Evolutionary conservation across 2,113 vertebrate species (phyloP).

Genomic region (Microcebus tavaratra): DNA sequence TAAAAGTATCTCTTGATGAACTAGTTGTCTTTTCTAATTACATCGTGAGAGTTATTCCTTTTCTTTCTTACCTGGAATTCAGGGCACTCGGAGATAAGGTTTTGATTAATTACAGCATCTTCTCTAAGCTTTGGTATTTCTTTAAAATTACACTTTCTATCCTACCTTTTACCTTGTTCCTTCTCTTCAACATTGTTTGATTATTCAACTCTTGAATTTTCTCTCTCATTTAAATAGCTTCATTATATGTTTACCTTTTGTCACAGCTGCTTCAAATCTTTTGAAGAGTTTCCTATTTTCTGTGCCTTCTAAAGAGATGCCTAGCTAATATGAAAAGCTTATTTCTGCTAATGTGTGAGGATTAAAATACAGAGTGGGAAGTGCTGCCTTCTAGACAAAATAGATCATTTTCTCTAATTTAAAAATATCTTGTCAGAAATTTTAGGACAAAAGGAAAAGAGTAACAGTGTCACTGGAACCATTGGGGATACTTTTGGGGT

Average conservation of each 20-base stretch:
- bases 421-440: neutral
- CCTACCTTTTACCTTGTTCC: neutral
- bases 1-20: neutral
- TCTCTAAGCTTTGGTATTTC: constrained; percentile 15
- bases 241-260: constrained; percentile 7
- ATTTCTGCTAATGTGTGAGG: neutral
- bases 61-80: constrained; percentile 32
- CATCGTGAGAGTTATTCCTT: neutral
- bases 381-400: neutral
- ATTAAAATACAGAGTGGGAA: neutral
- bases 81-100: neutral
- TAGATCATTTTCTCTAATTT: neutral
- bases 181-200: constrained; percentile 2
- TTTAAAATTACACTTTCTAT: constrained; percentile 8
- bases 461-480: neutral
- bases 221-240: constrained; percentile 19
- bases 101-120: neutral
- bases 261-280: neutral
- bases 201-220: neutral
- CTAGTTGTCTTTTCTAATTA: constrained; percentile 16
- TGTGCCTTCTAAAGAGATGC: constrained; percentile 3
- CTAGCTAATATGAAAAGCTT: neutral
- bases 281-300: neutral
- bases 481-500: neutral
- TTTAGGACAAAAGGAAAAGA: neutral